Conservation (phyloP, 2,113 vertebrate species). For the Calidris pygmaea region DNA sequence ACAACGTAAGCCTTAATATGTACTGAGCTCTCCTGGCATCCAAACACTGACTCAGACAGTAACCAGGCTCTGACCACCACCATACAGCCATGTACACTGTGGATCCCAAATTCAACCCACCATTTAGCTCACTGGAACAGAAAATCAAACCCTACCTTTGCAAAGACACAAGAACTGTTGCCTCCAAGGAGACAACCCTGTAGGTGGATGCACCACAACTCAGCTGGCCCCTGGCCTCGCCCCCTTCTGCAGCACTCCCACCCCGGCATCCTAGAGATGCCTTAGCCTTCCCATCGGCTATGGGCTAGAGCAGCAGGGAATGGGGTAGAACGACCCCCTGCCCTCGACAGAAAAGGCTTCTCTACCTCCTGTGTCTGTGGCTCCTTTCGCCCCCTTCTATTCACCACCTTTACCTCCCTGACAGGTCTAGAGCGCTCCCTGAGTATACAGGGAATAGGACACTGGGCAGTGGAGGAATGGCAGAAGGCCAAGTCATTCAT, state of each 20-base stretch:
- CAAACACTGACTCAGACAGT: neutral
- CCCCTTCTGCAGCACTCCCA: too few species aligned
- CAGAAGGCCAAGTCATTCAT: neutral
- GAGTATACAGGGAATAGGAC: neutral
- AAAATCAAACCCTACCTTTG: neutral
- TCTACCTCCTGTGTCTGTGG: neutral
- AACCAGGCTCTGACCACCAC: neutral
- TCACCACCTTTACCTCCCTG: neutral
- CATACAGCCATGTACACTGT: neutral
- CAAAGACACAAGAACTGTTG: neutral
- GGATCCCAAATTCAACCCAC: neutral
- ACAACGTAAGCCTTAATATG: rapidly evolving
- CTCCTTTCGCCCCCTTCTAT: neutral
- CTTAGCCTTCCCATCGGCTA: neutral
- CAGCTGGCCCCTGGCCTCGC: neutral
- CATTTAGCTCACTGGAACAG: neutral
- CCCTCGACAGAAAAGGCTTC: rapidly evolving
- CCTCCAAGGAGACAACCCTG: neutral
- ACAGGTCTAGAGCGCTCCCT: neutral
- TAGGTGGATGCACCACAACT: neutral
- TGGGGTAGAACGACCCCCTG: neutral
- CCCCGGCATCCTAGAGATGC: neutral
- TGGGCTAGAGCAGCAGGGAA: neutral
- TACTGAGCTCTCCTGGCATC: neutral
- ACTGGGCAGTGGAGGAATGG: neutral